Base-by-base conservation (phyloP, 2,888 invertebrate genomes). In the Scaptomyza reducta region DNA sequence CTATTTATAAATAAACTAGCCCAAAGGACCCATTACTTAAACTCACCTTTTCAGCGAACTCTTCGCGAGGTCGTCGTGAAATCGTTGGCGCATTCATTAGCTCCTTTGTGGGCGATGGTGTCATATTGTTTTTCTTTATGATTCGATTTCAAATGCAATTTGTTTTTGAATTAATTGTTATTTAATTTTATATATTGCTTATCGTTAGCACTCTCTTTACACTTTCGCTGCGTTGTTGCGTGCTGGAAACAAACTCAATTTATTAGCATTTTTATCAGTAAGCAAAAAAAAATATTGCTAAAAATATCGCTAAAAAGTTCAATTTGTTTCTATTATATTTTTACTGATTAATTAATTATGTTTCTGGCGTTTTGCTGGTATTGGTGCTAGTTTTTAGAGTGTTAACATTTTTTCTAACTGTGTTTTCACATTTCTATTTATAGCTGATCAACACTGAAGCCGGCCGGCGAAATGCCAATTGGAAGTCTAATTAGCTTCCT, bases 11-110 rank as follows among this genome's bases (percentile, higher is more conserved):
- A 50, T 50, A 45, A 50, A 58, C 50, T 42, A 27, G 44, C 10
- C 31, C 47, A 42, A 44, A 49, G 54, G 44, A 42, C 47, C 25
- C 45, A 31, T 41, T 3, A 38, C 77, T 89, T 27, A 79, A 2
- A 38, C 90, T 89, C 76, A 90, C 90, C 89, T 90, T 90, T 63
- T 90, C 90, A n/a, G 91, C 87, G 58, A 90, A 90, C 59, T 90
- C 90, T 69, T 90, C 90, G 27, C 90, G 91, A 35, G 91, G 87
- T n/a, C 90, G 90, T 40, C 90, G 88, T 25, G 90, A 90, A 67
- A 89, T 75, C 33, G 91, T 87, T 74, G 74, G 88, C 58, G 79
- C 83, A 58, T 69, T 85, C 80, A 77, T 82, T 64, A 87, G 89
- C 53, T 91, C 90, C 84, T 90, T 90, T 59, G 90, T 90, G 59